Conservation (phyloP, 2,797 vertebrate species). For the Esox masquinongy region DNA sequence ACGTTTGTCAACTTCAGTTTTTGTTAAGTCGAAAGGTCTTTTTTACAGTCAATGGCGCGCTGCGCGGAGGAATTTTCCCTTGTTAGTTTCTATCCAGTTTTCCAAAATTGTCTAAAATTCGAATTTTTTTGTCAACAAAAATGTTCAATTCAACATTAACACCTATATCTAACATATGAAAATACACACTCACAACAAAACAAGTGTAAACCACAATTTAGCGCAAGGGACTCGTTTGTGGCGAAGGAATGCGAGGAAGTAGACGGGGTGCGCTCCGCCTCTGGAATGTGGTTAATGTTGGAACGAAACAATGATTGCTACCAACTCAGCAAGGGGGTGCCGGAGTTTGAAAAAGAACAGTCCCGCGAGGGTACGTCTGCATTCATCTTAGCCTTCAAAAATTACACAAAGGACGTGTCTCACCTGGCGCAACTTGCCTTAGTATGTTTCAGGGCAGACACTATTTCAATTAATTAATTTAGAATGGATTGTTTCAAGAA, state of each 20-base stretch:
- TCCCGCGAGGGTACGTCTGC: conserved; percentile 68
- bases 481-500: not conserved
- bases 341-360: conserved; percentile 67
- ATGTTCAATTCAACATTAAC: conserved; percentile 16
- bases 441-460: conserved; percentile 16
- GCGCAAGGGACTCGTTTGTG: conserved; percentile 74
- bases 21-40: conserved; percentile 85
- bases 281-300: conserved; percentile 93
- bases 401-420: conserved; percentile 59
- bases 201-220: conserved; percentile 39
- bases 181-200: not conserved
- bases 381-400: conserved; percentile 59
- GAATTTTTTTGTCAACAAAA: conserved; percentile 24
- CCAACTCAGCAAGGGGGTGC: conserved; percentile 81
- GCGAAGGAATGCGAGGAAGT: conserved; percentile 91
- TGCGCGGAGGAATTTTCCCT: conserved; percentile 90
- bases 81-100: conserved; percentile 56
- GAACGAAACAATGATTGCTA: conserved; percentile 88
- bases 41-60: conserved; percentile 85
- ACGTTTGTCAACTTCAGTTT: conserved; percentile 83
- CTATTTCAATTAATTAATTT: conserved; percentile 24
- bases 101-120: conserved; percentile 21
- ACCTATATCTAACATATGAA: not conserved
- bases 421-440: conserved; percentile 62
- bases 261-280: conserved; percentile 85